A percentile compares a stretch with the other conserved stretches of the same genome.
phyloP scores from a whole-genome alignment of 2,797 vertebrate species.

The Arremon brunneinucha region DNA sequence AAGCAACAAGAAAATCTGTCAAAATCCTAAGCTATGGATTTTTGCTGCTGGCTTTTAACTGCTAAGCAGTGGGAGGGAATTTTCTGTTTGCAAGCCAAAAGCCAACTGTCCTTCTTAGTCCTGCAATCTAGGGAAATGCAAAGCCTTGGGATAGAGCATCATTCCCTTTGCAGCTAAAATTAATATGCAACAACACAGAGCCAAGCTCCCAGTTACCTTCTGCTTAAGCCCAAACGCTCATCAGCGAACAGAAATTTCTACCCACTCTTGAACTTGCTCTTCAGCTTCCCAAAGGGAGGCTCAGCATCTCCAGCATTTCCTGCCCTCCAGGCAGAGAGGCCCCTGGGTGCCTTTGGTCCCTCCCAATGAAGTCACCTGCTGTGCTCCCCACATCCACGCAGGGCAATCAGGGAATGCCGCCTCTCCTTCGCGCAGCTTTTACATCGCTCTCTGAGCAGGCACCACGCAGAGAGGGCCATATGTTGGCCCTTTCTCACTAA shows the following conservation, averaged over 20 bases:
- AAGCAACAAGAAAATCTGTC: not conserved
- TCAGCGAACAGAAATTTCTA: not conserved
- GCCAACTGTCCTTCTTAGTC: not conserved
- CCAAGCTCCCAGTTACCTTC: not conserved
- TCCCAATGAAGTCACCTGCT: not conserved
- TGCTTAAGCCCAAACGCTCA: not conserved
- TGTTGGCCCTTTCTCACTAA: not conserved
- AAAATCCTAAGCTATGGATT: not conserved
- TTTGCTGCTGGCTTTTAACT: not conserved
- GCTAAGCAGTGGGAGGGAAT: not conserved
- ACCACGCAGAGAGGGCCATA: not conserved
- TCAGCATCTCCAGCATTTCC: not conserved
- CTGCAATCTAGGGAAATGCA: not conserved
- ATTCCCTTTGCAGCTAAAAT: not conserved
- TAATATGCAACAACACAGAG: not conserved
- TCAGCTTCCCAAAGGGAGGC: not conserved
- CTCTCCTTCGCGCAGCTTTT: not conserved
- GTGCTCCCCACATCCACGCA: not conserved
- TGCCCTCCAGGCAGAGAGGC: not conserved
- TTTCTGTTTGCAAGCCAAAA: not conserved
- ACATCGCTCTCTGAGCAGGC: rapidly evolving
- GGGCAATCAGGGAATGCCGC: not conserved
- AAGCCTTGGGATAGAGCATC: not conserved
- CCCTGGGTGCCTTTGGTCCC: not conserved
- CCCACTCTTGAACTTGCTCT: not conserved